phyloP scores from a whole-genome alignment of 2,888 invertebrate species.

The Stramonita haemastoma region DNA sequence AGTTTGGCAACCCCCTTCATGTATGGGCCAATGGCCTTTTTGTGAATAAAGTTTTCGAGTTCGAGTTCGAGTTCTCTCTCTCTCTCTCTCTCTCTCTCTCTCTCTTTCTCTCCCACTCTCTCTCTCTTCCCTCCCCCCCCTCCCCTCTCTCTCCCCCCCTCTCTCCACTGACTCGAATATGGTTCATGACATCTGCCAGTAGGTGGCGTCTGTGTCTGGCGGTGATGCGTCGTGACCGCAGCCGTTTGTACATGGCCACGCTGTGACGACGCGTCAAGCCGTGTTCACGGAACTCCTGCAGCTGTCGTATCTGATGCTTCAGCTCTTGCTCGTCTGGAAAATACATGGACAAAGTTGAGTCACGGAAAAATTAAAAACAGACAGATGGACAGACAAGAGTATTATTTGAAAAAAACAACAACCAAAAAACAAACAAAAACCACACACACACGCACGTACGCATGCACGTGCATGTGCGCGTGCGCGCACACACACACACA shows the following conservation, averaged over 20 bases:
- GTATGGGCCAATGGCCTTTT: too few species aligned
- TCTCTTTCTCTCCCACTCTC: too few species aligned
- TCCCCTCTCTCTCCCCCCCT: too few species aligned
- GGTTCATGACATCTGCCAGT: conserved; percentile 68
- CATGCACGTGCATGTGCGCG: too few species aligned
- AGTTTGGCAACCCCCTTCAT: too few species aligned
- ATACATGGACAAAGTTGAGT: background rate
- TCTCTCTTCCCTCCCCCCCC: too few species aligned
- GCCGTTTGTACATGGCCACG: conserved; percentile 83
- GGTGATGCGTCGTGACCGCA: conserved; percentile 82
- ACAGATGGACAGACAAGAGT: conserved; percentile 16
- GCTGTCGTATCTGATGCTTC: conserved; percentile 78
- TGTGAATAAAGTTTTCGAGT: too few species aligned
- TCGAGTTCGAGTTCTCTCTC: too few species aligned
- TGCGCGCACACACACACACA: conserved; percentile 21
- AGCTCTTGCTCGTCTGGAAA: conserved; percentile 82
- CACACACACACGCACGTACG: conserved; percentile 15
- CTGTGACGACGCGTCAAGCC: conserved; percentile 85
- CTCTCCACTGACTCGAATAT: conserved; percentile 63
- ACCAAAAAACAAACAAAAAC: background rate
- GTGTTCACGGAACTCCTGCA: conserved; percentile 83
- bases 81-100: too few species aligned
- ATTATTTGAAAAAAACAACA: too few species aligned
- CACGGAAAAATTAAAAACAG: conserved; percentile 20
- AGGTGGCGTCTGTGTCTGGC: conserved; percentile 79